Conservation (phyloP, 2,888 invertebrate genomes). For the Amphiduros pacificus region DNA sequence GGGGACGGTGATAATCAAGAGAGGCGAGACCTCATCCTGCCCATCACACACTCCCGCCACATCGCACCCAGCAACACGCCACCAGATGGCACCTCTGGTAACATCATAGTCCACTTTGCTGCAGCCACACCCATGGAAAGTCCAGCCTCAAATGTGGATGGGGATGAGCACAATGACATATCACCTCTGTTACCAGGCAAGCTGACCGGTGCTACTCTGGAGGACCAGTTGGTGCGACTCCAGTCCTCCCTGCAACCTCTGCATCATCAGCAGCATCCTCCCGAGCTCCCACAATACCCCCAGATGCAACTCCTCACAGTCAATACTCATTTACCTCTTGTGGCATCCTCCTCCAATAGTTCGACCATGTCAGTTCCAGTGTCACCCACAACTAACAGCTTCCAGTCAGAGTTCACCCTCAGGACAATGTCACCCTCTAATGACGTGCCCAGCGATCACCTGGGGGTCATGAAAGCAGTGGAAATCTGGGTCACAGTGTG, state of each 20-base stretch:
- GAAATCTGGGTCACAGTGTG: constrained; percentile 55
- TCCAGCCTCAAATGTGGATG: constrained; percentile 18
- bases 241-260: too few relatives aligned
- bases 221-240: too few relatives aligned
- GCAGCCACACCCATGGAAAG: constrained; percentile 43
- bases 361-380: background rate
- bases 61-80: background rate
- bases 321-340: too few relatives aligned
- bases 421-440: background rate
- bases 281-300: too few relatives aligned
- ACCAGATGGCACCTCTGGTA: background rate
- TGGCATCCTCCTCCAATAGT: background rate
- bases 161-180: too few relatives aligned
- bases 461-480: constrained; percentile 50
- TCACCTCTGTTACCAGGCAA: constrained; percentile 8
- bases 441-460: constrained; percentile 42
- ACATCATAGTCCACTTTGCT: constrained; percentile 54
- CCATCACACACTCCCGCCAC: background rate
- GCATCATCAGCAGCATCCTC: too few relatives aligned
- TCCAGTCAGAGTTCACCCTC: constrained; percentile 10
- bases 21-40: background rate
- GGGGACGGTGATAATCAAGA: background rate
- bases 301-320: background rate
- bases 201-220: too few relatives aligned
- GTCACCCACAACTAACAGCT: constrained; percentile 5